Evolutionary conservation across 2,797 vertebrate species (phyloP).

Genomic region (Gymnoscopelus braueri): DNA sequence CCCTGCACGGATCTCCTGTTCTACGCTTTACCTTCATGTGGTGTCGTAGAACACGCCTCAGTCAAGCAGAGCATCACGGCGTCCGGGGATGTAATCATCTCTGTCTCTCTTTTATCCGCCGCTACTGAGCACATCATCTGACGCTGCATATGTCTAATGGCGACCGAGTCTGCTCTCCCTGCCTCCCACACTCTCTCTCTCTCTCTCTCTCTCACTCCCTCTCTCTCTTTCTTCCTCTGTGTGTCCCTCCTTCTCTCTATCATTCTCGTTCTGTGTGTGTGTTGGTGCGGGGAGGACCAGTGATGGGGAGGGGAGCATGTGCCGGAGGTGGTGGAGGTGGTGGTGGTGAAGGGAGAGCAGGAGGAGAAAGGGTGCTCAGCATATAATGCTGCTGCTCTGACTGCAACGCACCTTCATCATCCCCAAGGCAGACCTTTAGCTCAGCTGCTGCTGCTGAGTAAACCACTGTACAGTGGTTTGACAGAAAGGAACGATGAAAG

Average conservation of each 20-base stretch:
- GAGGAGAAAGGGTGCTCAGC: slow-evolving; percentile 32
- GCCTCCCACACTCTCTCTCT: slow-evolving; percentile 58
- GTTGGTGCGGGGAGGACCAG: slow-evolving; percentile 28
- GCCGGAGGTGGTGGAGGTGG: slow-evolving; percentile 57
- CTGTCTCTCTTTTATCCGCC: slow-evolving; percentile 26
- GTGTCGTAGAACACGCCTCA: slow-evolving; percentile 27
- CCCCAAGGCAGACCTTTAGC: not conserved
- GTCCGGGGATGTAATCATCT: slow-evolving; percentile 46
- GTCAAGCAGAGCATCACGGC: slow-evolving; percentile 37
- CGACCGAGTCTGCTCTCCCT: slow-evolving; percentile 50
- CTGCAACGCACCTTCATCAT: slow-evolving; percentile 2
- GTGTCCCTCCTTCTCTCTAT: slow-evolving; percentile 40
- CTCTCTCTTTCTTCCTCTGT: slow-evolving; percentile 7
- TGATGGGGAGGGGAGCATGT: slow-evolving; percentile 38
- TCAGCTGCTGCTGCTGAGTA: not conserved
- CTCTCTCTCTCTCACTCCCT: slow-evolving; percentile 34
- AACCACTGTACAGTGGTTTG: no score
- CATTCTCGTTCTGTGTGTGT: slow-evolving; percentile 57
- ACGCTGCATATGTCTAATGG: slow-evolving; percentile 71
- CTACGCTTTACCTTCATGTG: slow-evolving; percentile 53
- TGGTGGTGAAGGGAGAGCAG: slow-evolving; percentile 2
- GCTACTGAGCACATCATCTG: slow-evolving; percentile 64
- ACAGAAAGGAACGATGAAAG: not conserved
- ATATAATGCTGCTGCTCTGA: not conserved
- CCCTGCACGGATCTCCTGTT: slow-evolving; percentile 46